Base-by-base conservation (phyloP, 2,113 vertebrate genomes). In the Athene noctua region DNA sequence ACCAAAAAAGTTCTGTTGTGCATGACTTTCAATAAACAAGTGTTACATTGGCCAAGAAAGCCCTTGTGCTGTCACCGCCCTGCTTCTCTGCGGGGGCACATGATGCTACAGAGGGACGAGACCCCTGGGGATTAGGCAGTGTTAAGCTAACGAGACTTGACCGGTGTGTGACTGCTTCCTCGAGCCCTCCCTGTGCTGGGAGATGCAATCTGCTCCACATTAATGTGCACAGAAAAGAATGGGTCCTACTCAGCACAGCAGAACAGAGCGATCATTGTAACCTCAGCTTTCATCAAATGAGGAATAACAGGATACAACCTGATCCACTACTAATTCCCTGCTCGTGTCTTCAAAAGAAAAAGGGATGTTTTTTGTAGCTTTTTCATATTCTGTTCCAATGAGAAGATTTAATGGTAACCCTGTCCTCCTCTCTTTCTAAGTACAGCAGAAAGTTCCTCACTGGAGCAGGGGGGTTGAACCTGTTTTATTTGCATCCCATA, bases 31-130 rank as follows among this genome's bases (percentile, higher is more conserved):
- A 13, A 7, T 14, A 12, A 66, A 30, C 32, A 51, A 34, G 13
- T 0, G 0, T 27, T 2, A 9, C 0, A 0, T 0, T 32, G 89
- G 70, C 83, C 66, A 30, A 52, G 70, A 51, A 51, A 61, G 18
- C 15, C 81, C 70, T 11, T 6, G 25, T 7, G 9, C 46, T 15
- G 70, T 38, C 59, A 42, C 70, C 5, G 1, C 14, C 55, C 86
- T 38, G 21, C 57, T 3, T 19, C 74, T 51, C 79, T 13, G n/a
- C 5, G 4, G 58, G 59, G 46, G 5, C 59, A 51, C 15, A 9
- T 0, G 6, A 23, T 11, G 5, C 58, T 63, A 4, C 0, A 2
- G 88, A 66, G 91, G 78, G 68, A 15, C 1, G 12, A 77, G 66
- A 29, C 25, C 66, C 38, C 61, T 4, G 49, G 66, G 63, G 36